These are phyloP conservation scores for Osmoderma eremita DNA, from an alignment of 2,888 invertebrate genomes.

Conservation along the genomic window DNA sequence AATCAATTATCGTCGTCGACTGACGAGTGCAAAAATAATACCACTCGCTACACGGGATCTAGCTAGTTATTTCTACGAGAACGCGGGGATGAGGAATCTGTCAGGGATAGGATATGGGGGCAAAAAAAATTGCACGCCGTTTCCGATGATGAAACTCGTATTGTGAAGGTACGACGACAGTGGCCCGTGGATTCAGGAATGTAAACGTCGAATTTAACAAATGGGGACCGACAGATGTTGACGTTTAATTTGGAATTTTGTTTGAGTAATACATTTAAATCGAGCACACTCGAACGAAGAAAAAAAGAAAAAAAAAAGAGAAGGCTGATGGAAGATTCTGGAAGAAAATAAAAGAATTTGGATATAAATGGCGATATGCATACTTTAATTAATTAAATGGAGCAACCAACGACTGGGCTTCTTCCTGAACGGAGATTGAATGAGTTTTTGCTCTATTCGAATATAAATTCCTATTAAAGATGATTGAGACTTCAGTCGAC, in stretches of 20 bases:
- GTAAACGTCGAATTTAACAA: slow-evolving; percentile 33
- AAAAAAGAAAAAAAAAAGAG: not conserved
- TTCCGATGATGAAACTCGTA: slow-evolving; percentile 20
- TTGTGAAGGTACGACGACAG: not conserved
- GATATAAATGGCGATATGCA: slow-evolving; percentile 18
- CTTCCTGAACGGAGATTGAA: slow-evolving; percentile 3
- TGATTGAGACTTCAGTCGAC: slow-evolving; percentile 3
- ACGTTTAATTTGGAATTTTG: slow-evolving; percentile 32
- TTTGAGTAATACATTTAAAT: slow-evolving; percentile 35
- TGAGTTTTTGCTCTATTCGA: slow-evolving; percentile 12
- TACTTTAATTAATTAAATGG: slow-evolving; percentile 24
- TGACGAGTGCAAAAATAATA: slow-evolving; percentile 37
- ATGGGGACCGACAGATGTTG: slow-evolving; percentile 27
- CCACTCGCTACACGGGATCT: not conserved
- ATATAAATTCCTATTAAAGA: slow-evolving; percentile 10
- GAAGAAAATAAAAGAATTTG: slow-evolving; percentile 29
- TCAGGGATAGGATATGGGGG: not conserved
- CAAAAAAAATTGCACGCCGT: slow-evolving; percentile 4
- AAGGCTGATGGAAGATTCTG: not conserved
- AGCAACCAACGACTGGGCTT: not conserved
- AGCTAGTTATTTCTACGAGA: slow-evolving; percentile 11
- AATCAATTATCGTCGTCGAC: slow-evolving; percentile 45
- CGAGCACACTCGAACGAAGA: slow-evolving; percentile 5
- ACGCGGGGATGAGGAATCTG: not conserved
- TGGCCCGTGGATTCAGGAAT: slow-evolving; percentile 10